These are phyloP conservation scores for Biston stratarius DNA, from an alignment of 2,888 invertebrate genomes.

Conservation along the genomic window DNA sequence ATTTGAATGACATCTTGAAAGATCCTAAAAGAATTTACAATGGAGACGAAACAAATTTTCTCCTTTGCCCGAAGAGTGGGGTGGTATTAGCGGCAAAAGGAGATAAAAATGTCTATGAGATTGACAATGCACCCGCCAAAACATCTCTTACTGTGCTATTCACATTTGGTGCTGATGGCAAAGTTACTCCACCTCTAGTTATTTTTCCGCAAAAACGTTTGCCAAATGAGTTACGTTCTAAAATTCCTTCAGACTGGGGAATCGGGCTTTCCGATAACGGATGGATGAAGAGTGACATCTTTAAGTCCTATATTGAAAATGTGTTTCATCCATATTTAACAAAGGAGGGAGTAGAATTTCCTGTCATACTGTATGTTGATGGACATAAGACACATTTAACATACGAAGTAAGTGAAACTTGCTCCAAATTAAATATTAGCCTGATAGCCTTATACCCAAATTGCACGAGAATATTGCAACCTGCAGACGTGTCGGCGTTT, in stretches of 20 bases:
- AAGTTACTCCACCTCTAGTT: too few relatives aligned
- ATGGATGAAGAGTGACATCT: constrained; percentile 6
- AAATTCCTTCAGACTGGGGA: constrained; percentile 4
- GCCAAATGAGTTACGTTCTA: background rate
- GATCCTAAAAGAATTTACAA: constrained; percentile 2
- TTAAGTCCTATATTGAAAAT: background rate
- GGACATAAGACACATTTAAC: constrained; percentile 1
- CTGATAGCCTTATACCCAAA: constrained; percentile 8
- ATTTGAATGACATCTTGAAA: background rate
- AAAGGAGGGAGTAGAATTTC: background rate
- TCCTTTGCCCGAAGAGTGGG: background rate
- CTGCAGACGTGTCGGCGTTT: constrained; percentile 1
- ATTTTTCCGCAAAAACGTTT: too few relatives aligned
- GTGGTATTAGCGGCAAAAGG: background rate
- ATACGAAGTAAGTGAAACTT: background rate
- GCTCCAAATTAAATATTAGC: background rate
- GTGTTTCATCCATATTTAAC: background rate
- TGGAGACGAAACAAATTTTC: constrained; percentile 9
- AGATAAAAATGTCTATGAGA: constrained; percentile 4
- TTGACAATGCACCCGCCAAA: constrained; percentile 21
- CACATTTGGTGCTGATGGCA: too few relatives aligned
- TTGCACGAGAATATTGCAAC: constrained; percentile 2
- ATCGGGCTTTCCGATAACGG: constrained; percentile 3
- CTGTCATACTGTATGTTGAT: background rate
- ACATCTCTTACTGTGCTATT: too few relatives aligned